These are phyloP conservation scores for Rhyzopertha dominica DNA, from an alignment of 1,140 invertebrate genomes.

Conservation along the genomic window DNA sequence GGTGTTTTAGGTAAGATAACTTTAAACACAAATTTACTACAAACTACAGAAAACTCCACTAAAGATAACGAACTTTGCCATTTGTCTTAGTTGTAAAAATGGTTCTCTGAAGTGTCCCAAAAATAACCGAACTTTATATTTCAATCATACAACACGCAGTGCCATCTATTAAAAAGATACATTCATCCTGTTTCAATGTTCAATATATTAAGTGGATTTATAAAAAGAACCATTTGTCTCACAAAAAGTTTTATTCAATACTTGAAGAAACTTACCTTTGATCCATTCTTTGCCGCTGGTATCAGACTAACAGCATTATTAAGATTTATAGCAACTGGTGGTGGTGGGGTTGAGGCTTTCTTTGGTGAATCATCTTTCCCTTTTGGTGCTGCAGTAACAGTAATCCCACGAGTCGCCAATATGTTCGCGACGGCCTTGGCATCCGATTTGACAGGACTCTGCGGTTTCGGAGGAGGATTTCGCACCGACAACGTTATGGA, in stretches of 20 bases:
- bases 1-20: too few relatives aligned
- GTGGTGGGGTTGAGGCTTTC: constrained; percentile 20
- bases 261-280: constrained; percentile 25
- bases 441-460: constrained; percentile 55
- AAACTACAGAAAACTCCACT: neutral
- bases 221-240: constrained; percentile 6
- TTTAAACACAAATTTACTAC: neutral
- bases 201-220: neutral
- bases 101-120: neutral
- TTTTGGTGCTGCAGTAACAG: constrained; percentile 56
- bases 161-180: too few relatives aligned
- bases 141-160: too few relatives aligned
- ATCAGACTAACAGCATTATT: constrained; percentile 70
- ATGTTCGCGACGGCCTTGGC: constrained; percentile 69
- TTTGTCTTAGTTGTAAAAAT: constrained; percentile 2
- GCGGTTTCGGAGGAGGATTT: constrained; percentile 37
- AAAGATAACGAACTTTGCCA: neutral
- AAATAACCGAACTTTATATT: too few relatives aligned
- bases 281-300: constrained; percentile 39
- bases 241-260: too few relatives aligned
- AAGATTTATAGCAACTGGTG: constrained; percentile 55
- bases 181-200: too few relatives aligned
- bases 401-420: constrained; percentile 68
- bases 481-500: constrained; percentile 63
- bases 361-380: constrained; percentile 37